These are phyloP conservation scores for Albula glossodonta DNA, from an alignment of 2,113 vertebrate species.

Conservation along the genomic window DNA sequence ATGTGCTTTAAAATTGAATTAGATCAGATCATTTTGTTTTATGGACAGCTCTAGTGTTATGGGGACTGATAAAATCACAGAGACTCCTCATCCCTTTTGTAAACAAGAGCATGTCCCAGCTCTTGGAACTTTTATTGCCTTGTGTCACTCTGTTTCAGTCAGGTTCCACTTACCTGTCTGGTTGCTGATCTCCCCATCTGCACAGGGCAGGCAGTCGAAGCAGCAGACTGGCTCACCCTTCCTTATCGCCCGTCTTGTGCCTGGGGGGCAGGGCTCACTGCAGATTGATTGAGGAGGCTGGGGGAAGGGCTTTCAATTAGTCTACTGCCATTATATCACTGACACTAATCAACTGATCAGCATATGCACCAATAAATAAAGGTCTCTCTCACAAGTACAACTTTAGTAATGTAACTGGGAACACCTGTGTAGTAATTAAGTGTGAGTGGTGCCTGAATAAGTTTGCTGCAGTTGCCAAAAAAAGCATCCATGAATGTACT, in stretches of 20 bases:
- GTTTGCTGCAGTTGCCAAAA: background rate
- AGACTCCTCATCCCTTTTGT: background rate
- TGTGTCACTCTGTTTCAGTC: background rate
- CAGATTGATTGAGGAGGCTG: slow-evolving; percentile 68
- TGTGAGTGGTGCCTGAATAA: background rate
- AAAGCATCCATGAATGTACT: too few species aligned
- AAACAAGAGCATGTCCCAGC: background rate
- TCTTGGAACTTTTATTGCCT: too few species aligned
- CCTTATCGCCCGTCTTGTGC: slow-evolving; percentile 62
- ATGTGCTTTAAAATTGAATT: too few species aligned
- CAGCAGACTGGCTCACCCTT: slow-evolving; percentile 71
- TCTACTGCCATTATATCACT: background rate
- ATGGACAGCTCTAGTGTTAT: too few species aligned
- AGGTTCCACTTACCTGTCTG: slow-evolving; percentile 53
- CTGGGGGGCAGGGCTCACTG: slow-evolving; percentile 67
- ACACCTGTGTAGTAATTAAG: too few species aligned
- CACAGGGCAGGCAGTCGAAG: slow-evolving; percentile 75
- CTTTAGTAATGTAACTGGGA: background rate
- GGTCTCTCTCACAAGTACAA: too few species aligned
- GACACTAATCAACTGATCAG: too few species aligned
- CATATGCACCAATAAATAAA: too few species aligned
- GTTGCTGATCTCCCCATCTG: slow-evolving; percentile 68
- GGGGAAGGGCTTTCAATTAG: background rate
- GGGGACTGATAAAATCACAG: too few species aligned
- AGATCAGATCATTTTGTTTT: too few species aligned